These are phyloP conservation scores for Tolmerus cingulatus DNA, from an alignment of 2,888 invertebrate species.

Conservation along the genomic window DNA sequence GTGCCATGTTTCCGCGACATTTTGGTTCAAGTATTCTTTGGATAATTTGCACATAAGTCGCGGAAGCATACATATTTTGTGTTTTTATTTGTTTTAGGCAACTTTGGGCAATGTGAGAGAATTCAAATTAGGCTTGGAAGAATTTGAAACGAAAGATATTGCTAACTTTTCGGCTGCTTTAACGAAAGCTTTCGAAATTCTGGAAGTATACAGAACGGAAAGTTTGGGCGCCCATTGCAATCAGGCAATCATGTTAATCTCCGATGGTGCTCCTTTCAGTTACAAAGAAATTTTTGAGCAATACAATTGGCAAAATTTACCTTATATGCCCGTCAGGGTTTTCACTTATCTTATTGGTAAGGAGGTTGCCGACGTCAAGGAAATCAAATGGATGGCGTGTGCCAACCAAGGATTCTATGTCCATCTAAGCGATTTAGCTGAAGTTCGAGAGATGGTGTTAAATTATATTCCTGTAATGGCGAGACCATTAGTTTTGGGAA, in stretches of 20 bases:
- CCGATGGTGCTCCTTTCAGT: slow-evolving; percentile 97
- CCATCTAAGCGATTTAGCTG: slow-evolving; percentile 94
- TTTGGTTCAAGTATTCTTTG: slow-evolving; percentile 80
- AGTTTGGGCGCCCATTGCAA: slow-evolving; percentile 79
- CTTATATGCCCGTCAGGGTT: slow-evolving; percentile 87
- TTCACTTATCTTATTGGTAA: slow-evolving; percentile 98
- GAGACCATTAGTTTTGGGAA: slow-evolving; percentile 88
- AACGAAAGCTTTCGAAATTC: slow-evolving; percentile 86
- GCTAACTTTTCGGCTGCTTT: slow-evolving; percentile 94
- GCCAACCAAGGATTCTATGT: slow-evolving; percentile 96
- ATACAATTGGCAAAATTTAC: slow-evolving; percentile 82
- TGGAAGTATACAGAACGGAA: slow-evolving; percentile 72
- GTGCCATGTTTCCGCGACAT: slow-evolving; percentile 90
- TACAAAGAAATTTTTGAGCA: slow-evolving; percentile 90
- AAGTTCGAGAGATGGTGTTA: slow-evolving; percentile 95
- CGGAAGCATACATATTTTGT: slow-evolving; percentile 19
- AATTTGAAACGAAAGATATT: slow-evolving; percentile 83
- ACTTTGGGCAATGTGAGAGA: slow-evolving; percentile 85
- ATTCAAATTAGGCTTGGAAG: slow-evolving; percentile 80
- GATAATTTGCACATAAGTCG: neutral
- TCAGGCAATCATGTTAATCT: slow-evolving; percentile 97
- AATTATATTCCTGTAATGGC: slow-evolving; percentile 98
- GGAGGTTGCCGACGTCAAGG: slow-evolving; percentile 89
- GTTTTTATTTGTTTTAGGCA: slow-evolving; percentile 67
- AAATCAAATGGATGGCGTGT: slow-evolving; percentile 99